A percentile compares a stretch with the other conserved stretches of the same genome.
Evolutionary conservation across 2,113 vertebrate genomes (phyloP).

Genomic region (Aphelocoma coerulescens): DNA sequence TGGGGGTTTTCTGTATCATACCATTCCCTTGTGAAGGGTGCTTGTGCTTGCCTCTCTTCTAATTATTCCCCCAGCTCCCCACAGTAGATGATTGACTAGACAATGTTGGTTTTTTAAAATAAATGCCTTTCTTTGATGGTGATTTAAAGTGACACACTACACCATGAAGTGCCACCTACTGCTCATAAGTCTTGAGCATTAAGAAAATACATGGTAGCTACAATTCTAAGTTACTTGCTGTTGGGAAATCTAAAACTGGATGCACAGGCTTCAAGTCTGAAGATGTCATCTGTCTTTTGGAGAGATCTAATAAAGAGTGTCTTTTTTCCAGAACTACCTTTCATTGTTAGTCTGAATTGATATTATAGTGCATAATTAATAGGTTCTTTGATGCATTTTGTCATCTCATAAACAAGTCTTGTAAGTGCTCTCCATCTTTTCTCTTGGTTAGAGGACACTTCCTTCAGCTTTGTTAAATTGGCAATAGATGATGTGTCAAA

Average conservation of each 20-base stretch:
- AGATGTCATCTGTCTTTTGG: background rate
- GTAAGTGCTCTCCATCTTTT: background rate
- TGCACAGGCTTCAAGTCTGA: background rate
- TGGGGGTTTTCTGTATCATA: background rate
- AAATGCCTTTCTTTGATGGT: background rate
- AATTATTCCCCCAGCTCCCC: background rate
- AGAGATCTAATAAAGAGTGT: background rate
- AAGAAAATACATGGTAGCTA: background rate
- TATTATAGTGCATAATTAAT: background rate
- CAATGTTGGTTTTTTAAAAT: accelerated
- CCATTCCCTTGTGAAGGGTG: background rate
- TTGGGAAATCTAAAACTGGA: background rate
- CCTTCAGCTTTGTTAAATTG: background rate
- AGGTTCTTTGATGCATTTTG: background rate
- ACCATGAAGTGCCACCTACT: background rate
- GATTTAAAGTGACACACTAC: background rate
- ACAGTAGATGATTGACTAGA: background rate
- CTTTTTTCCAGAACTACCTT: background rate
- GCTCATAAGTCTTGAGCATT: background rate
- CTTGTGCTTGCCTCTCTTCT: background rate
- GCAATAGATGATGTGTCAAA: background rate
- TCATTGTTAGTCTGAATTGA: background rate
- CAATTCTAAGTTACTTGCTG: background rate
- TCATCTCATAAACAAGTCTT: background rate
- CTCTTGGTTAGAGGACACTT: background rate